Evolutionary conservation across 2,113 vertebrate species (phyloP).

Genomic region (Dicerorhinus sumatrensis): DNA sequence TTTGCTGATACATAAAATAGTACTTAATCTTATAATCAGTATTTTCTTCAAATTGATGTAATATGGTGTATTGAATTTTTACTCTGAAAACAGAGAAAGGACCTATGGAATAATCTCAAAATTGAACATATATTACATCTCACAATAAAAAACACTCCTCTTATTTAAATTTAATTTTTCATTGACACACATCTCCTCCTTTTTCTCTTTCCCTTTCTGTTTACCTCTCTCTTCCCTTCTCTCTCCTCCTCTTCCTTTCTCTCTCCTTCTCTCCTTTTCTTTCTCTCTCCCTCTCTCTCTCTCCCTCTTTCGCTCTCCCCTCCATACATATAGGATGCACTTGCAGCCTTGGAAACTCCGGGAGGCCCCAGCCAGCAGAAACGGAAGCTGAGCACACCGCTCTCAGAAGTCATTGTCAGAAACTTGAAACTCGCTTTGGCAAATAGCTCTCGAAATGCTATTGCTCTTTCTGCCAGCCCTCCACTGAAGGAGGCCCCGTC

Average conservation of each 20-base stretch:
- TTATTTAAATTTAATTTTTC: constrained; percentile 7
- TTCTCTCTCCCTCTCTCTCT: neutral
- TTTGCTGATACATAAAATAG: neutral
- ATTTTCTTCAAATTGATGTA: neutral
- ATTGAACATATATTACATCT: neutral
- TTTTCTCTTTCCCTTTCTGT: neutral
- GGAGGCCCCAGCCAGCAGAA: constrained; percentile 84
- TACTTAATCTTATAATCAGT: neutral
- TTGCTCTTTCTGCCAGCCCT: constrained; percentile 91
- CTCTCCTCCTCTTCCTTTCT: neutral
- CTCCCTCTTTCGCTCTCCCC: neutral
- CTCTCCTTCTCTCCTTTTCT: neutral
- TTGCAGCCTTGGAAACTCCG: constrained; percentile 94
- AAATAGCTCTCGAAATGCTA: constrained; percentile 90
- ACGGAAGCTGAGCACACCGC: constrained; percentile 90
- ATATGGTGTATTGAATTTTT: neutral
- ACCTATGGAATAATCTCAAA: neutral
- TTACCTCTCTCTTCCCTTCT: neutral
- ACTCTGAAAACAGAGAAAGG: neutral
- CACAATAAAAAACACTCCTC: neutral
- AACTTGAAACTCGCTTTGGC: constrained; percentile 94
- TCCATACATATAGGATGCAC: constrained; percentile 89
- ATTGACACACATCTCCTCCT: neutral
- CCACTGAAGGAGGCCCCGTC: constrained; percentile 80
- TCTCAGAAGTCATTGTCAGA: constrained; percentile 94